These are phyloP conservation scores for Crotalus tigris DNA, from an alignment of 2,113 vertebrate species.

Conservation along the genomic window DNA sequence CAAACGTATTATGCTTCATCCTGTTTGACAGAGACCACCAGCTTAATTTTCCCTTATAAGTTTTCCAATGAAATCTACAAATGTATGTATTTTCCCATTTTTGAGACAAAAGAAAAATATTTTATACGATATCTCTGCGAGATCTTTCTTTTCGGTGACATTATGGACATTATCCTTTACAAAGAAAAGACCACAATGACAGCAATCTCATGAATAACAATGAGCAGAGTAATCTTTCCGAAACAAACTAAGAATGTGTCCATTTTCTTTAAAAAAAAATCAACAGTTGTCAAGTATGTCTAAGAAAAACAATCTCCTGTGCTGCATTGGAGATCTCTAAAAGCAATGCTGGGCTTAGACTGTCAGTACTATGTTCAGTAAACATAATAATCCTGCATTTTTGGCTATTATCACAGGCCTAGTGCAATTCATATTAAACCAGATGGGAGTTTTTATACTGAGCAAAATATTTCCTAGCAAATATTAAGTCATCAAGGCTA, in stretches of 20 bases:
- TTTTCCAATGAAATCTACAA: not conserved
- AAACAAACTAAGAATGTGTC: not conserved
- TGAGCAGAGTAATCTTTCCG: rapidly evolving
- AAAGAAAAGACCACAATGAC: conserved; percentile 16
- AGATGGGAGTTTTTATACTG: conserved; percentile 42
- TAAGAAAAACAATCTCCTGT: conserved; percentile 12
- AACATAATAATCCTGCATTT: conserved; percentile 40
- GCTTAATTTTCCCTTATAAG: not conserved
- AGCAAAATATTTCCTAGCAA: conserved; percentile 18
- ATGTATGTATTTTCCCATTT: not conserved
- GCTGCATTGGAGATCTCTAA: not conserved
- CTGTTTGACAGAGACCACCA: not conserved
- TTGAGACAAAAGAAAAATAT: not conserved
- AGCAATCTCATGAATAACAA: conserved; percentile 9
- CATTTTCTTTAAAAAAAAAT: not conserved
- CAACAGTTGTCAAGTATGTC: not conserved
- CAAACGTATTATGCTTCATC: not conserved
- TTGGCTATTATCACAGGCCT: not conserved
- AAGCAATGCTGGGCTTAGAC: conserved; percentile 20
- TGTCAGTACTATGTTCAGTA: conserved; percentile 21
- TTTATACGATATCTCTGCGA: not conserved
- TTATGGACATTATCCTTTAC: not conserved
- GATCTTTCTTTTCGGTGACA: not conserved
- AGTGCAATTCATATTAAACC: conserved; percentile 16
- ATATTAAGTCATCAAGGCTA: not conserved